Percentiles rank a stretch among this genome's conserved stretches.
Conservation (phyloP, 2,113 vertebrate genomes). For the Rhabdornis inornatus region DNA sequence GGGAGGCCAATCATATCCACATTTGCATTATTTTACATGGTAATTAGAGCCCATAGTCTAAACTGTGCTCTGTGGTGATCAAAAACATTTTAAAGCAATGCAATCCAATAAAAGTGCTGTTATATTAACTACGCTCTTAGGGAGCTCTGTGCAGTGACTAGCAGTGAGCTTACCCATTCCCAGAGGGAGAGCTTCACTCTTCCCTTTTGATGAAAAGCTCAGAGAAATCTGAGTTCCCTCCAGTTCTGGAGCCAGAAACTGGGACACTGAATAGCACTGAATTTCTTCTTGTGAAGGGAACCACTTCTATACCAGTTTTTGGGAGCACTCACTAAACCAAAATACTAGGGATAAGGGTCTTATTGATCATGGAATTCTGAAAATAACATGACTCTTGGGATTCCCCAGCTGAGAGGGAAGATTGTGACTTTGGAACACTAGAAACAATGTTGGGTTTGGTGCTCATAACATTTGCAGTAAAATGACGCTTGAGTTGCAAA, state of each 20-base stretch:
- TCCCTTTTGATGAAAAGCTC: neutral
- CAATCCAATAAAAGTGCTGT: neutral
- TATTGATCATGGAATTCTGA: neutral
- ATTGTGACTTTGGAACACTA: neutral
- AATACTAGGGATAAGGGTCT: neutral
- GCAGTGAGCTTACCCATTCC: neutral
- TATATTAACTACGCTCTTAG: neutral
- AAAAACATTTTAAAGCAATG: neutral
- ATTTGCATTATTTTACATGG: neutral
- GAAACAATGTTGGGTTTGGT: neutral
- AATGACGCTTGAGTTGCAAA: neutral
- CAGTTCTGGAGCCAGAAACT: neutral
- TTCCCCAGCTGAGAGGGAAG: neutral
- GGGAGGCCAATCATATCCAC: neutral
- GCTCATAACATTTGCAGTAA: neutral
- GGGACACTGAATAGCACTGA: neutral
- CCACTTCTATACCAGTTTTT: neutral
- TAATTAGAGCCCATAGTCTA: neutral
- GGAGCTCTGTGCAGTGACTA: neutral
- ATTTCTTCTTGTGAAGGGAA: neutral
- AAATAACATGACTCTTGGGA: neutral
- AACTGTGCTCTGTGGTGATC: neutral
- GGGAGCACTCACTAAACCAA: neutral
- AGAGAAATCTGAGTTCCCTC: neutral
- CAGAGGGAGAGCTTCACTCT: neutral